Evolutionary conservation across 2,113 vertebrate genomes (phyloP).

Genomic region (Prionailurus viverrinus): DNA sequence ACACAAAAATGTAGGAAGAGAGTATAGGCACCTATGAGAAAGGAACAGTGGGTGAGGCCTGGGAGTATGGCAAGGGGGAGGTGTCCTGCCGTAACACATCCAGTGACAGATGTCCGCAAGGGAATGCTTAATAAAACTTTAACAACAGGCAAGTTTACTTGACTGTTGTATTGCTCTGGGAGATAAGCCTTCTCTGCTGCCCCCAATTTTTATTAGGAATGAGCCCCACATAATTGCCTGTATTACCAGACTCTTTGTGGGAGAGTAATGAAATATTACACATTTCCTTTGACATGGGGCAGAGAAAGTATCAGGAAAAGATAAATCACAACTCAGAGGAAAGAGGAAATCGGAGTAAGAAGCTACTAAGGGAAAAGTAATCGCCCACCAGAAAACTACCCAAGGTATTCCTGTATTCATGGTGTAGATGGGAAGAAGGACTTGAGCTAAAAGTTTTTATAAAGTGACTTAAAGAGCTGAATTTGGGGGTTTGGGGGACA

Average conservation of each 20-base stretch:
- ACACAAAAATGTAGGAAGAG: background rate
- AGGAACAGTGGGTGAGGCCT: background rate
- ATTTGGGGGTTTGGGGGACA: background rate
- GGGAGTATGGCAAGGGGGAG: background rate
- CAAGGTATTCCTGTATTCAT: background rate
- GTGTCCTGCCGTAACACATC: background rate
- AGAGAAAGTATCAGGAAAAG: background rate
- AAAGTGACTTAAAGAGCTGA: background rate
- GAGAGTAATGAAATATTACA: background rate
- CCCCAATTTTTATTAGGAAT: background rate
- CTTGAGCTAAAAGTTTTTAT: background rate
- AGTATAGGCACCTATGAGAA: background rate
- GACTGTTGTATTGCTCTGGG: background rate
- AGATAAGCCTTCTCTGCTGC: background rate
- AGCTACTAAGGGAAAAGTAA: background rate
- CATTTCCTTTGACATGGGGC: background rate
- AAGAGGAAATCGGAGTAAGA: background rate
- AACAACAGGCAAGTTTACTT: background rate
- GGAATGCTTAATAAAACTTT: background rate
- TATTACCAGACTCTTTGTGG: background rate
- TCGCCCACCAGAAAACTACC: background rate
- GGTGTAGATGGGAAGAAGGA: background rate
- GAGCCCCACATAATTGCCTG: background rate
- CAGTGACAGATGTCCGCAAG: background rate
- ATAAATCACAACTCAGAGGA: background rate